Conservation (phyloP, 2,113 vertebrate genomes). For the Myotis brandtii region DNA sequence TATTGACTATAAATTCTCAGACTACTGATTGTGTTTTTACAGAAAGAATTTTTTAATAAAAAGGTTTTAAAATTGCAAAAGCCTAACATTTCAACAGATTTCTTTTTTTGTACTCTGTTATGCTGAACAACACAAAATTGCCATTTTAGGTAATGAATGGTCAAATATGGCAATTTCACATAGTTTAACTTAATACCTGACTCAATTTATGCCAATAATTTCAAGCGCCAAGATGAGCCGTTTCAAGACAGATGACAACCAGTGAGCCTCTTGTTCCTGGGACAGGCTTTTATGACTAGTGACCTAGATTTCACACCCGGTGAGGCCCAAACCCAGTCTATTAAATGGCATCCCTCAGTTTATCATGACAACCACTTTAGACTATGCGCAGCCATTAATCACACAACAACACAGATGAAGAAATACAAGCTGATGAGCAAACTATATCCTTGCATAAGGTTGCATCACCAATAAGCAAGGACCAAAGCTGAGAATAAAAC, state of each 20-base stretch:
- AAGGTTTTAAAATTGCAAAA: conserved; percentile 19
- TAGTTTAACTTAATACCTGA: conserved; percentile 34
- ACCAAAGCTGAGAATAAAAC: background rate
- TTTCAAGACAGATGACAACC: conserved; percentile 36
- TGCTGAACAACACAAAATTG: background rate
- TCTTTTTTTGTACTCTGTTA: background rate
- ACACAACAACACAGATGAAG: background rate
- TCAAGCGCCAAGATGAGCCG: conserved; percentile 22
- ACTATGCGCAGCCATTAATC: background rate
- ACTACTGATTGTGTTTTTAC: background rate
- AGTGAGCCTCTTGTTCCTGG: conserved; percentile 50
- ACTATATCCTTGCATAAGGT: accelerated
- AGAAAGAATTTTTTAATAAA: conserved; percentile 11
- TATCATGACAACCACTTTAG: conserved; percentile 47
- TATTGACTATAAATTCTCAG: background rate
- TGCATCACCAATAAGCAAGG: background rate
- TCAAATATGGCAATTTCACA: background rate
- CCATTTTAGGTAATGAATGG: background rate
- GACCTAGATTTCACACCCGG: conserved; percentile 65
- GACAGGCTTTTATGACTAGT: conserved; percentile 51
- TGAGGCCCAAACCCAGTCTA: conserved; percentile 48
- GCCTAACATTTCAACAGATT: conserved; percentile 28
- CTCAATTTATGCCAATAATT: conserved; percentile 62
- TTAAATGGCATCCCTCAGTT: background rate
- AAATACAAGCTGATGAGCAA: background rate